Evolutionary conservation across 1,140 invertebrate genomes (phyloP).

Genomic region (Drosophila sulfurigaster): DNA sequence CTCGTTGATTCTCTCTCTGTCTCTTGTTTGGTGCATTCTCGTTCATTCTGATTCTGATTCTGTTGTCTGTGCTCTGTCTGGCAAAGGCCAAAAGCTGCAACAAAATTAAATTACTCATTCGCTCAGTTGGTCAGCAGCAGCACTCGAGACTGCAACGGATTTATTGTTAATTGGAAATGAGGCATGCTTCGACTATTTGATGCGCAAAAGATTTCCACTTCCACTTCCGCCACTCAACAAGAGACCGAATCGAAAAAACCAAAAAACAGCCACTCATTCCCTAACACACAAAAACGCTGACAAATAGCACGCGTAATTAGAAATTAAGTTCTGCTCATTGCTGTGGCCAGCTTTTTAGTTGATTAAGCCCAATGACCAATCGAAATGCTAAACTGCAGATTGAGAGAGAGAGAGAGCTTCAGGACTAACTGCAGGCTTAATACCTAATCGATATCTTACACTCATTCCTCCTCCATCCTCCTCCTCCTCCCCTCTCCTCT

Average conservation of each 20-base stretch:
- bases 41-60: constrained; percentile 3
- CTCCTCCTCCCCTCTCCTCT: too few relatives aligned
- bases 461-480: not conserved
- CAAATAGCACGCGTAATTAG: constrained; percentile 81
- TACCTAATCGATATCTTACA: constrained; percentile 3
- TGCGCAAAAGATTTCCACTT: constrained; percentile 71
- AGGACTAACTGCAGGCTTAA: constrained; percentile 8
- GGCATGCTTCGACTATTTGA: constrained; percentile 79
- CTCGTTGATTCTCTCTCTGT: constrained; percentile 16
- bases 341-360: constrained; percentile 46
- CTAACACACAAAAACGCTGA: constrained; percentile 63
- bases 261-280: not conserved
- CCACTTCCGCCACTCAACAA: constrained; percentile 59
- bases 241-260: constrained; percentile 36
- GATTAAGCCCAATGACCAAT: constrained; percentile 39
- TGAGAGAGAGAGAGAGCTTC: not conserved
- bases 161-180: constrained; percentile 83
- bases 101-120: constrained; percentile 82
- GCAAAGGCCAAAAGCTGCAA: constrained; percentile 73
- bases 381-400: constrained; percentile 14
- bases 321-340: constrained; percentile 73
- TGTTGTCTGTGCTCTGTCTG: constrained; percentile 41
- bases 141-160: constrained; percentile 67
- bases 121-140: constrained; percentile 63
- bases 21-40: constrained; percentile 16